Evolutionary conservation across 1,140 invertebrate species (phyloP), one percentile per base, ranked within the genome.

Genomic region (Plodia interpunctella): DNA sequence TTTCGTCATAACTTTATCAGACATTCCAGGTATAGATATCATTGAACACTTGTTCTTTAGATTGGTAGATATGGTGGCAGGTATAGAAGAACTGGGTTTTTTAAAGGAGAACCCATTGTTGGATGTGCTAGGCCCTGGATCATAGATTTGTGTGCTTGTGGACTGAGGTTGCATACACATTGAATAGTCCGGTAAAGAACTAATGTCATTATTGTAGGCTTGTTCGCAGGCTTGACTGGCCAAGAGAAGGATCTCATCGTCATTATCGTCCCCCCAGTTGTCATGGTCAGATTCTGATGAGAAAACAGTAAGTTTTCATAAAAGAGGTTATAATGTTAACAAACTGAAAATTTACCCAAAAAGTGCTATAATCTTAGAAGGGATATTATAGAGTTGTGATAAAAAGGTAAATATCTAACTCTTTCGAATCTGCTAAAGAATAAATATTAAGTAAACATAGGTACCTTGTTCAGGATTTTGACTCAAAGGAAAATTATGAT

Each of bases 141-240:
- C 54, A 21, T 60, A 64, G 18, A 71, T 35, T 38, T 78, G 75
- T 4, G 84, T 89, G 53, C 87, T 88, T 0, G 84, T 87, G n/a
- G 78, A 65, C 0, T 56, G 54, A 8, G 85, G 81, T 51, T 82
- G 77, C 76, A 80, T 83, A 62, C 74, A 88, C 4, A 82, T 60
- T 52, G 74, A 83, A 30, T 88, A 88, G 53, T 88, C 66, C 20
- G 80, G 78, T 10, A 87, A 32, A 32, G 56, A 53, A 55, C 70
- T 76, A 25, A 59, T 65, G 55, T 79, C 68, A 17, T 77, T 67
- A 18, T 68, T 78, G 56, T 67, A 79, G 0, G 66, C 80, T n/a
- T 88, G 65, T 53, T 90, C 89, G 58, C 80, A 90, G 4, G 77
- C 89, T 66, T 90, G 88, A 59, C 83, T 89, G 0, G 85, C 87